phyloP scores from a whole-genome alignment of 2,888 invertebrate species.

The Chorisops tibialis region DNA sequence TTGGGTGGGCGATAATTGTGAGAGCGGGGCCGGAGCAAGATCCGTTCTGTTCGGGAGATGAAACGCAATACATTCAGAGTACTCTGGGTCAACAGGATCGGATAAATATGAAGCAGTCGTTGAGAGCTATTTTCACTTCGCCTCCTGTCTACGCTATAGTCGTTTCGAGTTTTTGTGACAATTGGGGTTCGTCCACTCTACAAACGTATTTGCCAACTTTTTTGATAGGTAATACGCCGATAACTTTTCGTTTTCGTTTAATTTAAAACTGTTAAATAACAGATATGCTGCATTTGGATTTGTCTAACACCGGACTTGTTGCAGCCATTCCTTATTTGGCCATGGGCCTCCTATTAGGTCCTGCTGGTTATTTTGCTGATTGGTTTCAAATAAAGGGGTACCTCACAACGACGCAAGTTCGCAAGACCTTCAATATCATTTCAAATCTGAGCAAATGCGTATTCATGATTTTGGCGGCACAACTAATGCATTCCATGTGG shows the following conservation, averaged over 20 bases:
- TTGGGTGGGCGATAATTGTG: conserved; percentile 64
- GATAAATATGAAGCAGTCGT: conserved; percentile 60
- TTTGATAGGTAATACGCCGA: conserved; percentile 62
- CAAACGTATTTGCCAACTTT: conserved; percentile 75
- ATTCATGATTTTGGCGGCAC: conserved; percentile 75
- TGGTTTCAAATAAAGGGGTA: conserved; percentile 59
- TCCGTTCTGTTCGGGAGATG: conserved; percentile 62
- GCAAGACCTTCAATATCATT: conserved; percentile 64
- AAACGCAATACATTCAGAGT: conserved; percentile 64
- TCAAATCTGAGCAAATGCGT: conserved; percentile 69
- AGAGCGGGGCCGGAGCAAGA: conserved; percentile 69
- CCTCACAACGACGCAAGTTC: conserved; percentile 65
- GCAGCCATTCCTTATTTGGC: conserved; percentile 79
- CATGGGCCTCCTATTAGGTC: conserved; percentile 72
- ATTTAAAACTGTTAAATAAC: conserved; percentile 39
- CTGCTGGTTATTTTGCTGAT: conserved; percentile 76
- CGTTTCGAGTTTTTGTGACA: conserved; percentile 73
- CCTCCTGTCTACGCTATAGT: conserved; percentile 75
- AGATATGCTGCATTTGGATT: conserved; percentile 66
- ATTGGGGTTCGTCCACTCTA: conserved; percentile 79
- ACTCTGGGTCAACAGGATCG: conserved; percentile 52
- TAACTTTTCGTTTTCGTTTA: background rate
- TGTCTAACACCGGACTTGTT: conserved; percentile 71
- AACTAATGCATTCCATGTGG: conserved; percentile 59
- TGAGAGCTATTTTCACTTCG: conserved; percentile 66